Percentiles rank a stretch among this genome's conserved stretches.
Evolutionary conservation across 2,797 vertebrate species (phyloP).

Genomic region (Danio albolineatus): DNA sequence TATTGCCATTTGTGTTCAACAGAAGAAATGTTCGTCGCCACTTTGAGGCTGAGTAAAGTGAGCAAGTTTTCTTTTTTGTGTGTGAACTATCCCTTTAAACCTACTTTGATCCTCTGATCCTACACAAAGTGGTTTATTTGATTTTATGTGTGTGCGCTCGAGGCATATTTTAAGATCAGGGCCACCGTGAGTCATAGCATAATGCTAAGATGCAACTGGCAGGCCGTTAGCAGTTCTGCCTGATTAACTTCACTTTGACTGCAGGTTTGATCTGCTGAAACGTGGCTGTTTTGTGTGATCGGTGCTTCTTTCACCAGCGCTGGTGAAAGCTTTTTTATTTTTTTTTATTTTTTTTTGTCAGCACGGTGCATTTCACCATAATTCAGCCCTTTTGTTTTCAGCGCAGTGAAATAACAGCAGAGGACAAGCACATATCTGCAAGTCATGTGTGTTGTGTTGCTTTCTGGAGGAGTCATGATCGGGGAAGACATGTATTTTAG

Average conservation of each 20-base stretch:
- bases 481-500: neutral
- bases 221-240: conserved; percentile 18
- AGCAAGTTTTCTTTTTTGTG: too few relatives aligned
- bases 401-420: conserved; percentile 39
- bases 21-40: too few relatives aligned
- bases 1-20: too few relatives aligned
- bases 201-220: conserved; percentile 23
- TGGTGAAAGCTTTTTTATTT: conserved; percentile 42
- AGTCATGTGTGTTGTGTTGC: conserved; percentile 39
- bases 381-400: conserved; percentile 29
- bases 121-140: conserved; percentile 39
- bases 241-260: conserved; percentile 29
- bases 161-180: conserved; percentile 5
- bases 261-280: conserved; percentile 6
- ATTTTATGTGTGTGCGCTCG: conserved; percentile 29
- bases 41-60: too few relatives aligned
- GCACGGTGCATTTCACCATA: neutral
- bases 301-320: neutral
- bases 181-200: conserved; percentile 6
- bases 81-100: too few relatives aligned
- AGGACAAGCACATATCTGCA: conserved; percentile 44
- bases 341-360: too few relatives aligned
- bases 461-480: neutral
- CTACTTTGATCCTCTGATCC: conserved; percentile 22
- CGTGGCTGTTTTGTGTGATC: neutral